Percentiles rank a stretch among this genome's conserved stretches.
These are phyloP conservation scores for Drosophila elegans DNA, from an alignment of 1,140 invertebrate genomes.

Conservation along the genomic window DNA sequence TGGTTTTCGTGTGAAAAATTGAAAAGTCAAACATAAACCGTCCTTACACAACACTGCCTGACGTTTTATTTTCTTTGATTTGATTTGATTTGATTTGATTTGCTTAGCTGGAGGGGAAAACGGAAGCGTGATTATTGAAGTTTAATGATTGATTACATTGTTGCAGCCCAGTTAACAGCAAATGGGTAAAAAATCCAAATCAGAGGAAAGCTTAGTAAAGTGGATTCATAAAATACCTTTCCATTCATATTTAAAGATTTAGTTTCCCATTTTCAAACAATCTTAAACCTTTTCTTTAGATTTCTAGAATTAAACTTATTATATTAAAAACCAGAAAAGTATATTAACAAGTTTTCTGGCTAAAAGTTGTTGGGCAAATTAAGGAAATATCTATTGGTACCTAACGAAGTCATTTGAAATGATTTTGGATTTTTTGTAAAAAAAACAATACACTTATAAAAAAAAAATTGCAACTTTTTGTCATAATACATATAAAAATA, in stretches of 20 bases:
- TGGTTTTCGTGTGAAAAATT: slow-evolving; percentile 57
- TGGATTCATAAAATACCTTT: background rate
- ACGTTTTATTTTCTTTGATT: slow-evolving; percentile 58
- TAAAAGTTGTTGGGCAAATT: too few relatives aligned
- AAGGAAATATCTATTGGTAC: too few relatives aligned
- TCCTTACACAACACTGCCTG: slow-evolving; percentile 14
- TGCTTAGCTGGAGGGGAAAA: slow-evolving; percentile 20
- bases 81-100: slow-evolving; percentile 41
- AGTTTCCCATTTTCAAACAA: too few relatives aligned
- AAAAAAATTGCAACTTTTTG: too few relatives aligned
- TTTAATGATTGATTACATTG: slow-evolving; percentile 74
- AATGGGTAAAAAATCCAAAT: slow-evolving; percentile 18
- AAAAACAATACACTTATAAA: too few relatives aligned
- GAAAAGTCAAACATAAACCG: slow-evolving; percentile 69
- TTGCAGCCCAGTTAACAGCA: slow-evolving; percentile 32
- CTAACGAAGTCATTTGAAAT: too few relatives aligned
- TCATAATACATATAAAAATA: too few relatives aligned
- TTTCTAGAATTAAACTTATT: too few relatives aligned
- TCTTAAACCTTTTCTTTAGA: too few relatives aligned
- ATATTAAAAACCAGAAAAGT: too few relatives aligned
- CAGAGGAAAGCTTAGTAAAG: background rate
- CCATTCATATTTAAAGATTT: background rate
- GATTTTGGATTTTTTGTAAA: too few relatives aligned
- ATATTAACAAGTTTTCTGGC: too few relatives aligned
- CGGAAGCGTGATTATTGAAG: slow-evolving; percentile 42